Evolutionary conservation across 2,888 invertebrate species (phyloP), one percentile per base, ranked within the genome.

Genomic region (Pogonocherus hispidulus): DNA sequence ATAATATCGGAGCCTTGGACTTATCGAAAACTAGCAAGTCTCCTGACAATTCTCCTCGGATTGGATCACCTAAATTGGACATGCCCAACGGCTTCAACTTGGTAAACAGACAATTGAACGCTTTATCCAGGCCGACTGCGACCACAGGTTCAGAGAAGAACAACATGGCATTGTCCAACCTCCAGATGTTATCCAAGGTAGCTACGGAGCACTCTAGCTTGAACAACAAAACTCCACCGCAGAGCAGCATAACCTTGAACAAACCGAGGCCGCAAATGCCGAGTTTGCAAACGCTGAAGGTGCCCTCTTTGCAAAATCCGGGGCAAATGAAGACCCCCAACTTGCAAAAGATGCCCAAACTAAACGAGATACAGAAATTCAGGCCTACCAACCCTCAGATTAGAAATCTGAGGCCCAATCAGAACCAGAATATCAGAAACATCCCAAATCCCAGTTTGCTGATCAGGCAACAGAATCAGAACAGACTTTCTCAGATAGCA

Each of bases 371-470:
- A 49, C 85, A 80, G 68, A 84, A 84, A 64, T 84, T 83, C 69
- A 69, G 84, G 51, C 76, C 83, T 55, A 69, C 78, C 35, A 81
- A 77, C 63, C 77, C 79, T 0, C 81, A 83, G 63, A 79, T 82
- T 41, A 71, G 83, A 41, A 84, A 76, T 64, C 73, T 82, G 67
- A 73, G 84, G 32, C 84, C 85, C 0, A 83, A 85, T 76, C 84
- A 87, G 80, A 91, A 90, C 78, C 90, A 90, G 66, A 89, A 87
- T 19, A 89, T 91, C 22, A 84, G 91, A 46, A 90, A 89, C 75
- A 91, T 91, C 71, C 90, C 91, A 3, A 90, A 91, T 83, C 90
- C 90, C 3, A 90, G 90, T 59, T 86, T 89, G 6, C 74, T 91
- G 74, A 87, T 90, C 44, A 86, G 88, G 73, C 87, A 90, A 68